These are phyloP conservation scores for Lasioglossum baleicum DNA, from an alignment of 1,140 invertebrate genomes.

Conservation along the genomic window DNA sequence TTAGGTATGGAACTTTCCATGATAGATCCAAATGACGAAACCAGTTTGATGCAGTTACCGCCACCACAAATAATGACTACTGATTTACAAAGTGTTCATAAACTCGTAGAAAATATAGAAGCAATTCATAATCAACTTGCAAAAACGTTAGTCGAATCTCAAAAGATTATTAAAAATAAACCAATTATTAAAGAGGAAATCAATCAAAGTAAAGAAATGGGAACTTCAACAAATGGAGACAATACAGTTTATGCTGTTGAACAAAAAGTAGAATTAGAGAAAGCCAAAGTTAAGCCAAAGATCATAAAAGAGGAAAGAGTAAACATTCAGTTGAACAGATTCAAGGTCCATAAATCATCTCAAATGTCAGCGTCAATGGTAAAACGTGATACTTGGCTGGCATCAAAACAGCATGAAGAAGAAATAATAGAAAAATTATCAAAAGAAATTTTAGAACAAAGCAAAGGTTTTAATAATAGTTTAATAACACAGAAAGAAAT, in stretches of 20 bases:
- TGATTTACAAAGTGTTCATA: constrained; percentile 61
- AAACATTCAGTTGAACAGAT: constrained; percentile 62
- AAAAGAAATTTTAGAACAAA: constrained; percentile 74
- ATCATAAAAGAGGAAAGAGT: constrained; percentile 68
- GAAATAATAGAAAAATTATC: constrained; percentile 70
- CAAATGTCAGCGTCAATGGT: constrained; percentile 6
- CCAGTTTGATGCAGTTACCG: constrained; percentile 66
- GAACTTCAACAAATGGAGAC: constrained; percentile 21
- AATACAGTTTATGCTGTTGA: too few species aligned
- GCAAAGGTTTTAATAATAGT: constrained; percentile 59
- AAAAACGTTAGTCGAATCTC: constrained; percentile 68
- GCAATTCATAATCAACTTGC: constrained; percentile 68
- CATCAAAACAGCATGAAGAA: constrained; percentile 47
- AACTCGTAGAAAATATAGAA: constrained; percentile 71
- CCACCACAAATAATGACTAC: too few species aligned
- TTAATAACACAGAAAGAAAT: constrained; percentile 13
- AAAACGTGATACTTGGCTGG: constrained; percentile 24
- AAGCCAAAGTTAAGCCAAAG: constrained; percentile 58
- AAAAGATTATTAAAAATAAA: constrained; percentile 60
- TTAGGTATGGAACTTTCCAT: constrained; percentile 59
- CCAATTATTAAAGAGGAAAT: background rate
- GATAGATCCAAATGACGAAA: constrained; percentile 59
- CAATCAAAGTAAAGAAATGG: background rate
- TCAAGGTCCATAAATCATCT: constrained; percentile 50
- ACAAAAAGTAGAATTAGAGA: constrained; percentile 31